These are phyloP conservation scores for Adelognathus sp. DNA, from an alignment of 2,888 invertebrate genomes.

Conservation along the genomic window DNA sequence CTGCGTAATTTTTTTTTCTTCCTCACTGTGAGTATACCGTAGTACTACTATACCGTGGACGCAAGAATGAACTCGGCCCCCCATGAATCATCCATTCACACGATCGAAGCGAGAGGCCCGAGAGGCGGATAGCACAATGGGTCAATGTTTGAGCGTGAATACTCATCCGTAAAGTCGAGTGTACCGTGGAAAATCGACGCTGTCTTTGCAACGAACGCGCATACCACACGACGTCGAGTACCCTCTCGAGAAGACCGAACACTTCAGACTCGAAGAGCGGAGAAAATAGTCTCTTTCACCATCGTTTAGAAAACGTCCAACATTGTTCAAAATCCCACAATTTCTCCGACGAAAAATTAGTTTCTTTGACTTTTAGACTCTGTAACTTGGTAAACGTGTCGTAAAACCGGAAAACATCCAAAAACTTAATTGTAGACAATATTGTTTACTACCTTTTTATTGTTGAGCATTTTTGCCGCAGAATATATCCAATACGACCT, in stretches of 20 bases:
- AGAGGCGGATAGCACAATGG: slow-evolving; percentile 65
- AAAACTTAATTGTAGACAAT: too few species aligned
- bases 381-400: too few species aligned
- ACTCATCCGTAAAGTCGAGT: slow-evolving; percentile 66
- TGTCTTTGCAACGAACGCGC: slow-evolving; percentile 51
- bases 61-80: slow-evolving; percentile 60
- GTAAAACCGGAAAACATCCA: too few species aligned
- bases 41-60: slow-evolving; percentile 8
- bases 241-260: slow-evolving; percentile 43
- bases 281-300: slow-evolving; percentile 38
- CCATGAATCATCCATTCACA: slow-evolving; percentile 73
- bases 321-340: not conserved
- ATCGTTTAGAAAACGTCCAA: not conserved
- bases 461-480: too few species aligned
- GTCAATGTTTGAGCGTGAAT: slow-evolving; percentile 69
- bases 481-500: too few species aligned
- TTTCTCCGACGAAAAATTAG: not conserved
- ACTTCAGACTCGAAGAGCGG: slow-evolving; percentile 2
- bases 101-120: too few species aligned
- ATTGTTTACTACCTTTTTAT: too few species aligned
- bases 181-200: slow-evolving; percentile 68
- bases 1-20: slow-evolving; percentile 22
- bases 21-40: not conserved
- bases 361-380: too few species aligned
- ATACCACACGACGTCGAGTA: slow-evolving; percentile 53